Conservation (phyloP, 2,888 invertebrate species). For the Leptinotarsa peninsularis region DNA sequence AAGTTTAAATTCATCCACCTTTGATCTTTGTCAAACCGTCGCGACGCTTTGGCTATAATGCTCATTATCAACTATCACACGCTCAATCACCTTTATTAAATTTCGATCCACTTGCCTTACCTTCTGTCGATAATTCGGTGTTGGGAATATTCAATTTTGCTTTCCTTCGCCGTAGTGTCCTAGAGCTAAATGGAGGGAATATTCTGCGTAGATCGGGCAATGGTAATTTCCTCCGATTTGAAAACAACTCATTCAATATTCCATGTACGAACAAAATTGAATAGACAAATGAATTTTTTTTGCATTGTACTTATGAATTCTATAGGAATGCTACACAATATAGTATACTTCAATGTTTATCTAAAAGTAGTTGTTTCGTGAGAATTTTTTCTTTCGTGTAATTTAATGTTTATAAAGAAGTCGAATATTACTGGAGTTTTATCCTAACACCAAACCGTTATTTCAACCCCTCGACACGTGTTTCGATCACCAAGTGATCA, state of each 20-base stretch:
- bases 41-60: constrained; percentile 30
- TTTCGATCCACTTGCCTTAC: constrained; percentile 35
- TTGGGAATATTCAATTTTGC: constrained; percentile 19
- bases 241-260: neutral
- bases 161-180: constrained; percentile 2
- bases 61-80: constrained; percentile 47
- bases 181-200: constrained; percentile 14
- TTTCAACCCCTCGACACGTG: no score
- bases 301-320: no score
- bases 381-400: no score
- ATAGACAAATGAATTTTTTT: no score
- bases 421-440: no score
- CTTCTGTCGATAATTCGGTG: constrained; percentile 10
- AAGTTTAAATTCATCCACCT: neutral
- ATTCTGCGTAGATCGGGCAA: constrained; percentile 7
- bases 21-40: neutral
- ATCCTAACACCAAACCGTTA: no score
- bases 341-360: no score
- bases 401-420: no score
- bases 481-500: no score
- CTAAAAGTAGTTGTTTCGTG: no score
- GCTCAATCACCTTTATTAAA: constrained; percentile 46
- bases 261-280: no score
- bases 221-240: constrained; percentile 10
- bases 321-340: no score